Evolutionary conservation across 2,888 invertebrate species (phyloP).

Genomic region (Tetrapedia diversipes): DNA sequence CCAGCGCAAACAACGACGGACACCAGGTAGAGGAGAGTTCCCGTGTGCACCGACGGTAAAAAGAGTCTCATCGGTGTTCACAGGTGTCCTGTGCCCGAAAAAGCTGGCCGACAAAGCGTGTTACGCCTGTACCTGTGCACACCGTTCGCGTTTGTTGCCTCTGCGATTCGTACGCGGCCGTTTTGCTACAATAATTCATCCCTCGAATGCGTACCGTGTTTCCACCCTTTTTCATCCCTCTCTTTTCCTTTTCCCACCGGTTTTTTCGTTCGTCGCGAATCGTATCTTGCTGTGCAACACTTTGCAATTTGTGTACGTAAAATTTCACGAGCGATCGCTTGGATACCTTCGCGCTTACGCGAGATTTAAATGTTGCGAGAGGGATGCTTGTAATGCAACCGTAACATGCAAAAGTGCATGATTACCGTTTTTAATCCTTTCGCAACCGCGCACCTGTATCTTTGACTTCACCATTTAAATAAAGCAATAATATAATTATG

Average conservation of each 20-base stretch:
- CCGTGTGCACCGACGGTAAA: constrained; percentile 33
- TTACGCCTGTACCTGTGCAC: constrained; percentile 14
- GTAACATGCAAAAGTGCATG: no score
- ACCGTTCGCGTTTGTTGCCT: constrained; percentile 33
- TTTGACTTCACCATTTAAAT: no score
- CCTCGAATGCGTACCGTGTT: constrained; percentile 30
- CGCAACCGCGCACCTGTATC: no score
- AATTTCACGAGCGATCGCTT: no score
- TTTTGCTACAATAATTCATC: constrained; percentile 71
- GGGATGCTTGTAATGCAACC: no score
- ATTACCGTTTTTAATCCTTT: no score
- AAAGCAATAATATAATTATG: no score
- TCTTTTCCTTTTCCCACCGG: background rate
- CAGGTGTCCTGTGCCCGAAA: constrained; percentile 51
- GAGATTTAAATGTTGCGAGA: no score
- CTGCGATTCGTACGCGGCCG: constrained; percentile 45
- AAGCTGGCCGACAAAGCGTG: constrained; percentile 47
- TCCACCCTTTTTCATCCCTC: background rate
- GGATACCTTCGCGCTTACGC: no score
- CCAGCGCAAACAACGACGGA: constrained; percentile 13
- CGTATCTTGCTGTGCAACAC: background rate
- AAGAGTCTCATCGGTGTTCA: constrained; percentile 37
- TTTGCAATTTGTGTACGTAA: no score
- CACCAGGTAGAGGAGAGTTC: background rate
- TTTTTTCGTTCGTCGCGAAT: background rate